A percentile compares a stretch with the other conserved stretches of the same genome.
Conservation (phyloP, 2,113 vertebrate species). For the Sorex araneus region DNA sequence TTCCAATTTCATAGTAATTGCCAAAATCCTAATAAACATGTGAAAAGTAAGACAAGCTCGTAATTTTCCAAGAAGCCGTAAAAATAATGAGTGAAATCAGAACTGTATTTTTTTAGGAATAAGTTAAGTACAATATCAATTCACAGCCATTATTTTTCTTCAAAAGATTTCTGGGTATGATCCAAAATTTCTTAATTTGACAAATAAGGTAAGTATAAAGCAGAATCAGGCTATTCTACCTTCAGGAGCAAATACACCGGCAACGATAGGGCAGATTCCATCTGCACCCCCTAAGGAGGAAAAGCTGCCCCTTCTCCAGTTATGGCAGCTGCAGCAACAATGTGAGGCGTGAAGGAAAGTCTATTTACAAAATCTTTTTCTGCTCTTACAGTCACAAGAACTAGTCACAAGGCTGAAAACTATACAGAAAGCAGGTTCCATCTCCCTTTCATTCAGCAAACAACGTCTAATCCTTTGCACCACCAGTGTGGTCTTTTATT, state of each 20-base stretch:
- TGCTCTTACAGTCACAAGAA: constrained; percentile 74
- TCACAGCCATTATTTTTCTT: constrained; percentile 44
- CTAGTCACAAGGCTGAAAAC: constrained; percentile 82
- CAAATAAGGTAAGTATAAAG: constrained; percentile 63
- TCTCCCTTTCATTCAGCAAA: constrained; percentile 65
- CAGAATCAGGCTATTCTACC: constrained; percentile 70
- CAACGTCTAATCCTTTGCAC: constrained; percentile 82
- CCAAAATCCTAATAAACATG: constrained; percentile 59
- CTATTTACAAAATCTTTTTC: constrained; percentile 85
- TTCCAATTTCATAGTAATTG: constrained; percentile 54
- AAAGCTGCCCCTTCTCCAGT: constrained; percentile 74
- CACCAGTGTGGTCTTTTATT: constrained; percentile 84
- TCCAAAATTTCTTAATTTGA: constrained; percentile 73
- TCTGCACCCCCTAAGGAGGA: constrained; percentile 70
- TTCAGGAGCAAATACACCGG: constrained; percentile 54
- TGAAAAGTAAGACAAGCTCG: constrained; percentile 11
- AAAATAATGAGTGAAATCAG: constrained; percentile 42
- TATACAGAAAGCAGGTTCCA: constrained; percentile 82
- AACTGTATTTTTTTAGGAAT: constrained; percentile 55
- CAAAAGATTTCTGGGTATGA: constrained; percentile 43
- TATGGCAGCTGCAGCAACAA: constrained; percentile 82
- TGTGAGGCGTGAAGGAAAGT: constrained; percentile 70
- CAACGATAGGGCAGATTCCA: constrained; percentile 64
- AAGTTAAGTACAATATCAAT: constrained; percentile 47
- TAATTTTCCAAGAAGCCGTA: constrained; percentile 61